Base-by-base conservation (phyloP, 2,113 vertebrate genomes). In the Zootoca vivipara region DNA sequence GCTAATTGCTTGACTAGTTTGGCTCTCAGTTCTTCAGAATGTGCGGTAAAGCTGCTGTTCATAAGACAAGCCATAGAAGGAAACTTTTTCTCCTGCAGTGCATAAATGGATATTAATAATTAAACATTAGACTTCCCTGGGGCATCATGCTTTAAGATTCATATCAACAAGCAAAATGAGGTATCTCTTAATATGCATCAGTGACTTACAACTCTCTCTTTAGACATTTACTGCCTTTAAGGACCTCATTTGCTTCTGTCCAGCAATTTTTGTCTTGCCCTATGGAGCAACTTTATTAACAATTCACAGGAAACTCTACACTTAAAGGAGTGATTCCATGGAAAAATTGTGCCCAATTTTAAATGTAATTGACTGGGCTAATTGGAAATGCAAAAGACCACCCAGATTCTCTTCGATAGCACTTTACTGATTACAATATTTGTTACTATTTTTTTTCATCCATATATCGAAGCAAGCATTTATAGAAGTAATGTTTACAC, bases 111-210 rank as follows among this genome's bases (percentile, higher is more conserved):
- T 78, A 87, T 58, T 86, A 15, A 35, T 95, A 93, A 95, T 62
- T 84, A 92, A 96, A 87, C 87, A 93, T 78, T 78, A 94, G 65
- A 90, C 77, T 78, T 94, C 88, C 85, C 89, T 52, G 72, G 84
- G 78, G 88, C 85, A 88, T 67, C 64, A 16, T 79, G 79, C 92
- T 94, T 94, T 89, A 93, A 80, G 82, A 90, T 83, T 96, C 92
- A 73, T 85, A 92, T 22, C 87, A 92, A 96, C 75, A 56, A 96
- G 90, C 52, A 93, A 94, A 96, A 95, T 62, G 40, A 93, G 83
- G 86, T 69, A 93, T 79, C 91, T 93, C 56, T 83, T 93, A 90
- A 78, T 89, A 92, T 2, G 1, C 24, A 7, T 85, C 89, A 85
- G 86, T 91, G 86, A 38, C 88, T 35, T 89, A 89, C 35, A 85